Conservation (phyloP, 2,888 invertebrate genomes). For the Pterobdella sp. region DNA sequence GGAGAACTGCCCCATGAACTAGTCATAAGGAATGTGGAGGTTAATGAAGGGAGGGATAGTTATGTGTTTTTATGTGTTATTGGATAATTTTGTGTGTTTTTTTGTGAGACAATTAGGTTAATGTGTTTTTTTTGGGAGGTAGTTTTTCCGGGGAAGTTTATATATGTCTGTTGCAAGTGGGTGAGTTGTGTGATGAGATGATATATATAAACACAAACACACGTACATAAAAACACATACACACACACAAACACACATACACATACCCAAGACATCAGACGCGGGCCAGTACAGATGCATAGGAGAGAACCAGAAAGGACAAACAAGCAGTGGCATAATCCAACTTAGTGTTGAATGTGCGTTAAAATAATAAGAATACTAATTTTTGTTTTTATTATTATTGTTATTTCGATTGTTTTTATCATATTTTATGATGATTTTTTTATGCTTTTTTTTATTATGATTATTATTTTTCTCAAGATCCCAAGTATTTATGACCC, state of each 20-base stretch:
- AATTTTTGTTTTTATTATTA: not conserved
- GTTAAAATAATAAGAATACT: constrained; percentile 7
- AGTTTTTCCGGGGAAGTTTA: too few species aligned
- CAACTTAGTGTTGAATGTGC: constrained; percentile 28
- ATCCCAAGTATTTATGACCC: not conserved
- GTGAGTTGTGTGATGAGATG: too few species aligned
- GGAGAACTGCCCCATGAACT: constrained; percentile 26
- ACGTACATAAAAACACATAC: too few species aligned
- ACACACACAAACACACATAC: too few species aligned
- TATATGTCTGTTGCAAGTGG: too few species aligned
- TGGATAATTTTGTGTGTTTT: too few species aligned
- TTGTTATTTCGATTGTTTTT: not conserved
- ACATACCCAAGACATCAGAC: too few species aligned
- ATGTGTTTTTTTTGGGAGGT: too few species aligned
- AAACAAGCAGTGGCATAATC: not conserved
- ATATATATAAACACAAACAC: too few species aligned
- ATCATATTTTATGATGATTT: not conserved
- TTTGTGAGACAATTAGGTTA: too few species aligned
- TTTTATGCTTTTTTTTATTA: not conserved
- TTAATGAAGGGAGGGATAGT: too few species aligned
- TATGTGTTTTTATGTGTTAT: too few species aligned
- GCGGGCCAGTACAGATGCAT: constrained; percentile 28
- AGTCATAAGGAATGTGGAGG: constrained; percentile 26
- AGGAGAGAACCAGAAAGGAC: constrained; percentile 16
- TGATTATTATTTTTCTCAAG: not conserved